A percentile compares a stretch with the other conserved stretches of the same genome.
These are phyloP conservation scores for Atractosteus spatula DNA, from an alignment of 2,113 vertebrate genomes.

Conservation along the genomic window DNA sequence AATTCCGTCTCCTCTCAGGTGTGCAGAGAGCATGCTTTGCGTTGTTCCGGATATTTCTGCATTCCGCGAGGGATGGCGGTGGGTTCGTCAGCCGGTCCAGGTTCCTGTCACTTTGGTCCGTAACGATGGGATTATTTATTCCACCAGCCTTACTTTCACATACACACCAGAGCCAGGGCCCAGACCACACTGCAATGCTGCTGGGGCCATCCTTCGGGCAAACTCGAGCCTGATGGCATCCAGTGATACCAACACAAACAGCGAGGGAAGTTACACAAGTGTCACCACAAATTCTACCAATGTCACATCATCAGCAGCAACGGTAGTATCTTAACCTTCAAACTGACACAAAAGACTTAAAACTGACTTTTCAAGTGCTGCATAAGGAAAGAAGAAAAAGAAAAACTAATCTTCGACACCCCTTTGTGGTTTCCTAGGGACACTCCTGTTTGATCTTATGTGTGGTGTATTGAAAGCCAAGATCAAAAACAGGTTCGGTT, in stretches of 20 bases:
- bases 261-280: constrained; percentile 76
- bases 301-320: constrained; percentile 87
- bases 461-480: constrained; percentile 55
- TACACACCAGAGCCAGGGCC: constrained; percentile 97
- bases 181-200: constrained; percentile 93
- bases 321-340: constrained; percentile 94
- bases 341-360: constrained; percentile 57
- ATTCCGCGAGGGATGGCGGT: constrained; percentile 97
- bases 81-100: constrained; percentile 97
- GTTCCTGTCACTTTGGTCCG: constrained; percentile 97
- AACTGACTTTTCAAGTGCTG: constrained; percentile 69
- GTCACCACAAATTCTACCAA: constrained; percentile 78
- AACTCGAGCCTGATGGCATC: constrained; percentile 82
- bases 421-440: constrained; percentile 76
- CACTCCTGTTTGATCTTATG: constrained; percentile 58
- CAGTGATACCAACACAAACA: constrained; percentile 71
- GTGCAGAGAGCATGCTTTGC: constrained; percentile 96
- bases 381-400: constrained; percentile 60
- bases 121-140: constrained; percentile 97
- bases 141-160: constrained; percentile 98
- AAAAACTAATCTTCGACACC: constrained; percentile 50
- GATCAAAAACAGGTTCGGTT: constrained; percentile 54
- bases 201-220: constrained; percentile 91
- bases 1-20: constrained; percentile 61
- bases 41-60: constrained; percentile 98